phyloP scores from a whole-genome alignment of 2,888 invertebrate species.

The Alviniconcha strummeri region DNA sequence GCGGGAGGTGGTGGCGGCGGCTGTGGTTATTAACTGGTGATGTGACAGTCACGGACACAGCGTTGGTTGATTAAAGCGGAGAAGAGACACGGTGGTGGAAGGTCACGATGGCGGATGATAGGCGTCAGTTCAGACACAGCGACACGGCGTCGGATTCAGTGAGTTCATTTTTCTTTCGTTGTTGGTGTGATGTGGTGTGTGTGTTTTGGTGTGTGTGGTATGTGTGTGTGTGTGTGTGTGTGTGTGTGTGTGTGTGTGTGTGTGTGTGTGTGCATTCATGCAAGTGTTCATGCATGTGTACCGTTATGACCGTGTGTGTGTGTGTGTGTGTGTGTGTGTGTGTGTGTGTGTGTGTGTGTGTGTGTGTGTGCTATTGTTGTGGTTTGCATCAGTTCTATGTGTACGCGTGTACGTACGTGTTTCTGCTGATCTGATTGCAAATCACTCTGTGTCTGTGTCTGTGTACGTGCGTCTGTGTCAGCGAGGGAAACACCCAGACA shows the following conservation, averaged over 20 bases:
- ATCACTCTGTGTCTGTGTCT: too few species aligned
- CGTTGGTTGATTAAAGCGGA: background rate
- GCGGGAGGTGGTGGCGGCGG: too few species aligned
- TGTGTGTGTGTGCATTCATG: background rate
- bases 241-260: conserved; percentile 5
- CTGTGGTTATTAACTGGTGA: too few species aligned
- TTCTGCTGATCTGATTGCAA: too few species aligned
- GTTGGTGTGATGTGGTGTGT: background rate
- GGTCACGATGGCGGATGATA: conserved; percentile 24
- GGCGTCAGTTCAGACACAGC: conserved; percentile 50
- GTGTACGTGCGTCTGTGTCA: background rate
- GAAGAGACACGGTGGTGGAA: background rate
- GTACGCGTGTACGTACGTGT: background rate
- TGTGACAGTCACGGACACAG: background rate
- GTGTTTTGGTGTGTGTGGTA: background rate
- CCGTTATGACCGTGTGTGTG: background rate
- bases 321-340: conserved; percentile 14
- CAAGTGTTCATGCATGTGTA: too few species aligned
- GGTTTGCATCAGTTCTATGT: too few species aligned
- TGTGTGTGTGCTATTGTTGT: background rate
- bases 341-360: background rate
- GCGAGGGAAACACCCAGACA: background rate
- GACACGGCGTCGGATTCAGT: conserved; percentile 51
- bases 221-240: conserved; percentile 19
- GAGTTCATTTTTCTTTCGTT: conserved; percentile 24